A percentile compares a stretch with the other conserved stretches of the same genome.
These are phyloP conservation scores for Bostrychus sinensis DNA, from an alignment of 2,113 vertebrate genomes.

Conservation along the genomic window DNA sequence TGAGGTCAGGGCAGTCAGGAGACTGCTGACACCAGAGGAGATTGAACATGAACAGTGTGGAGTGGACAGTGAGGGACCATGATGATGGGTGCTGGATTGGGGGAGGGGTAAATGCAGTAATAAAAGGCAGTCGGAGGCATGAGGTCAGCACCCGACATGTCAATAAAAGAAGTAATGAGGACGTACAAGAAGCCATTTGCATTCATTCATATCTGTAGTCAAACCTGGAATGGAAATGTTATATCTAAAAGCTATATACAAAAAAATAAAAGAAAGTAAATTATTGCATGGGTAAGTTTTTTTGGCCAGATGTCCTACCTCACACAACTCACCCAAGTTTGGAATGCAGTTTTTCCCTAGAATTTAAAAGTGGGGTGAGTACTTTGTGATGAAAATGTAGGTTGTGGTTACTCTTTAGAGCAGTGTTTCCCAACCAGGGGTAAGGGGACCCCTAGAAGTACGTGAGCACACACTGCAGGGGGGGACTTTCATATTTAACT, in stretches of 20 bases:
- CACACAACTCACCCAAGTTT: too few species aligned
- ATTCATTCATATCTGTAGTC: neutral
- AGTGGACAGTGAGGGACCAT: constrained; percentile 52
- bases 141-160: constrained; percentile 17
- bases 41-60: constrained; percentile 25
- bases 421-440: too few species aligned
- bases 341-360: too few species aligned
- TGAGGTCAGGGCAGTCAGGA: constrained; percentile 45
- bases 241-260: too few species aligned
- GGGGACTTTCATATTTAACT: too few species aligned
- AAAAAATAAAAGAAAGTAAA: neutral
- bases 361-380: too few species aligned
- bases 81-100: constrained; percentile 47
- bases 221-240: neutral
- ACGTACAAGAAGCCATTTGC: neutral
- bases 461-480: too few species aligned
- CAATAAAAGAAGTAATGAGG: constrained; percentile 20
- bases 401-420: too few species aligned
- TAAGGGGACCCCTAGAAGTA: too few species aligned
- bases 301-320: too few species aligned
- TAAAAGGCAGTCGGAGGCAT: constrained; percentile 24
- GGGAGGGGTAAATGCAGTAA: constrained; percentile 53
- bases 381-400: too few species aligned
- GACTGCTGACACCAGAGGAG: constrained; percentile 56
- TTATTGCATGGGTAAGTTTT: too few species aligned